These are phyloP conservation scores for Podarcis lilfordi DNA, from an alignment of 2,797 vertebrate genomes.

Conservation along the genomic window DNA sequence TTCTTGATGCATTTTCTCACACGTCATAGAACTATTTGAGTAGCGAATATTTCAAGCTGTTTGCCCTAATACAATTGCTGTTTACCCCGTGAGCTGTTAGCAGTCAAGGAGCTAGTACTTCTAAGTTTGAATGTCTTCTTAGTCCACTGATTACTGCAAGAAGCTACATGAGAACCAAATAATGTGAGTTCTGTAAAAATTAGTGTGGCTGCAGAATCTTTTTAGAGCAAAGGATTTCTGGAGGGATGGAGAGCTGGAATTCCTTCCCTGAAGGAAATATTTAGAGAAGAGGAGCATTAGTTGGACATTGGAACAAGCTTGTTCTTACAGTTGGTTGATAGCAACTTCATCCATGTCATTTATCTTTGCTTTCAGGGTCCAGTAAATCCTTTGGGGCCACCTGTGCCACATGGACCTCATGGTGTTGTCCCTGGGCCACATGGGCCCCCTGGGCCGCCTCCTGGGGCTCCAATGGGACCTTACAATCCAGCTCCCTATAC, in stretches of 20 bases:
- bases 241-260: background rate
- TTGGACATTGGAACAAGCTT: background rate
- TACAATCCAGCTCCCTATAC: slow-evolving; percentile 98
- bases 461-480: slow-evolving; percentile 96
- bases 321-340: background rate
- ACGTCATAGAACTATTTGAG: background rate
- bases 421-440: slow-evolving; percentile 96
- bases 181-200: background rate
- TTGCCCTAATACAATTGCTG: background rate
- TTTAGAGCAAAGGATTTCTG: background rate
- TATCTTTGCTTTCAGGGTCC: slow-evolving; percentile 83
- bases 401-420: slow-evolving; percentile 94
- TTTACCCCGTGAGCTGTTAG: background rate
- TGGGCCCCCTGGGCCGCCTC: slow-evolving; percentile 94
- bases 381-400: slow-evolving; percentile 95
- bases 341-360: background rate
- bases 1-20: background rate
- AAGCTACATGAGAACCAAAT: background rate
- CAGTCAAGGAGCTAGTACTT: background rate
- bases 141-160: background rate
- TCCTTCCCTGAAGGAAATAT: background rate
- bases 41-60: background rate
- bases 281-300: background rate
- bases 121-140: background rate
- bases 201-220: background rate